Evolutionary conservation across 2,113 vertebrate species (phyloP).

Genomic region (Macroglossus sobrinus): DNA sequence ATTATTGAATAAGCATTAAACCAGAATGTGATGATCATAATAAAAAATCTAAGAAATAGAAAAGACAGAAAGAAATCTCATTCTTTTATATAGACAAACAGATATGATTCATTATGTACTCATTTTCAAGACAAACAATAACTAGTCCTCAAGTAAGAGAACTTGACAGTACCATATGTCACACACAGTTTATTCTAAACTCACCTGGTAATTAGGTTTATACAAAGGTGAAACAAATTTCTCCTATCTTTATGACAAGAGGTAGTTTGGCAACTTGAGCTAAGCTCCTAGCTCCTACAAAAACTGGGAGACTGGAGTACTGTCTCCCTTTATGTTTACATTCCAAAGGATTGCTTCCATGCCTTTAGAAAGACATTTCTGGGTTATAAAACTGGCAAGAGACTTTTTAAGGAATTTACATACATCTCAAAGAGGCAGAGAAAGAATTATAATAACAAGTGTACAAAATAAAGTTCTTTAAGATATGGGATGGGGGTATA

Average conservation of each 20-base stretch:
- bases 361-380: not conserved
- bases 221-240: not conserved
- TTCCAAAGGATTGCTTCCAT: not conserved
- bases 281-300: not conserved
- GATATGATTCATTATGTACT: not conserved
- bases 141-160: not conserved
- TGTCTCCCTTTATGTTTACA: not conserved
- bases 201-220: not conserved
- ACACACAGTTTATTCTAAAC: not conserved
- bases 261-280: not conserved
- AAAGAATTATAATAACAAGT: not conserved
- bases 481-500: not conserved
- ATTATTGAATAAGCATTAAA: constrained; percentile 8
- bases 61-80: not conserved
- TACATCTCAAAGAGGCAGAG: not conserved
- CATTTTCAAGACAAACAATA: not conserved
- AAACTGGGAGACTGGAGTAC: not conserved
- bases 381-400: not conserved
- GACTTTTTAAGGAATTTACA: not conserved
- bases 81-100: not conserved
- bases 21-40: not conserved
- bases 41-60: not conserved
- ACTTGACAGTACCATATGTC: not conserved
- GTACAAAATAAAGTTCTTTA: not conserved
- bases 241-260: not conserved